Conservation (phyloP, 2,113 vertebrate genomes). For the Gadus chalcogrammus region DNA sequence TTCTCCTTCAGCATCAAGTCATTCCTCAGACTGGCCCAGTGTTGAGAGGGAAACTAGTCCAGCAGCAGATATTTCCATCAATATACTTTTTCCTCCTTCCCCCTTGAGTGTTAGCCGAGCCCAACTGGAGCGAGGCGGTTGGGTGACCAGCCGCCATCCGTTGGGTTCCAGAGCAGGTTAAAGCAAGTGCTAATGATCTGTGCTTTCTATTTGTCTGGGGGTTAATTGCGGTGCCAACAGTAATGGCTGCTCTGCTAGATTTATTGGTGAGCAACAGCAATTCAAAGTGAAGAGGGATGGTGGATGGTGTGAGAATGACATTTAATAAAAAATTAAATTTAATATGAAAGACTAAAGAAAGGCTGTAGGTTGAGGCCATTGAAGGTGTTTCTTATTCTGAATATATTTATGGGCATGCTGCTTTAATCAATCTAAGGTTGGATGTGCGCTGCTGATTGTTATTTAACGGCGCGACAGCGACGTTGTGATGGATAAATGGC, state of each 20-base stretch:
- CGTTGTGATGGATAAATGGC: constrained; percentile 82
- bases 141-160: neutral
- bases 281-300: neutral
- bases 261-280: neutral
- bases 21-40: too few relatives aligned
- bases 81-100: neutral
- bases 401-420: constrained; percentile 40
- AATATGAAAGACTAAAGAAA: neutral
- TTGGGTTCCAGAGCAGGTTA: neutral
- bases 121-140: neutral
- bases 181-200: neutral
- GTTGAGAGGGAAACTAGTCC: too few relatives aligned
- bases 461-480: constrained; percentile 77
- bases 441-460: constrained; percentile 61
- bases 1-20: too few relatives aligned
- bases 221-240: neutral
- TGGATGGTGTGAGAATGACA: neutral
- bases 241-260: neutral
- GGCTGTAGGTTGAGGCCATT: neutral
- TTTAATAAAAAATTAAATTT: constrained; percentile 1
- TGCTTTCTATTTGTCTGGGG: constrained; percentile 11
- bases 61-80: too few relatives aligned
- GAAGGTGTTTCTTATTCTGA: constrained; percentile 31
- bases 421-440: constrained; percentile 60
- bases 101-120: neutral